Evolutionary conservation across 1,140 invertebrate genomes (phyloP).

Genomic region (Steinernema khuongi): DNA sequence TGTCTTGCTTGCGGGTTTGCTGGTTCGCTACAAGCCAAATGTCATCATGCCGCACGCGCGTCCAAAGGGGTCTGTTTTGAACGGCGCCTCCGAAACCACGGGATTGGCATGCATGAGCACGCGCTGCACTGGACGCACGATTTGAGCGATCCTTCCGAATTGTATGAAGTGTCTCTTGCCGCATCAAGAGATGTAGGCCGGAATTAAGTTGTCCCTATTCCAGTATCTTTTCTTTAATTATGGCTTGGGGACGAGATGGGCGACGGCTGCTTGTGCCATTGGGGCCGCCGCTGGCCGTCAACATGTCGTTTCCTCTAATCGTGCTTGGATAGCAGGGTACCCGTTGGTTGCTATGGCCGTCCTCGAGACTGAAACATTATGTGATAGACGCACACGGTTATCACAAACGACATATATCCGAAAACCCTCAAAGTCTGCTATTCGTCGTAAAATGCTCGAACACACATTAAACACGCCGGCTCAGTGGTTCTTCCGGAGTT

Average conservation of each 20-base stretch:
- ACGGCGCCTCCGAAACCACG: neutral
- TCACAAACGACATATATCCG: too few relatives aligned
- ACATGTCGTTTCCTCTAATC: conserved; percentile 15
- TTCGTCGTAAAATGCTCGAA: too few relatives aligned
- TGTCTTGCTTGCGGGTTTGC: too few relatives aligned
- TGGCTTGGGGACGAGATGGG: conserved; percentile 8
- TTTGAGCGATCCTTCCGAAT: neutral
- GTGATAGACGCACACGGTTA: too few relatives aligned
- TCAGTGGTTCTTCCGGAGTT: too few relatives aligned
- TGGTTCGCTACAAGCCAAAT: neutral
- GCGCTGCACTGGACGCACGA: neutral
- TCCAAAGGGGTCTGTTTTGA: neutral
- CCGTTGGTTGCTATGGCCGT: neutral
- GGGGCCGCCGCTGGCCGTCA: neutral
- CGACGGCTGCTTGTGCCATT: neutral
- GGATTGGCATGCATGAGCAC: neutral
- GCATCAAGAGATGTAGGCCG: neutral
- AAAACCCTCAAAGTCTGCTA: too few relatives aligned
- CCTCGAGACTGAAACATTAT: too few relatives aligned
- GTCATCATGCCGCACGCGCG: neutral
- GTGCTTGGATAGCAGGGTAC: neutral
- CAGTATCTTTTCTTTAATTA: conserved; percentile 10
- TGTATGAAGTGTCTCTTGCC: conserved; percentile 5
- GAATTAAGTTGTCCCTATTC: conserved; percentile 17
- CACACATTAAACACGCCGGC: too few relatives aligned